phyloP scores from a whole-genome alignment of 2,113 vertebrate species.

The Spea bombifrons region DNA sequence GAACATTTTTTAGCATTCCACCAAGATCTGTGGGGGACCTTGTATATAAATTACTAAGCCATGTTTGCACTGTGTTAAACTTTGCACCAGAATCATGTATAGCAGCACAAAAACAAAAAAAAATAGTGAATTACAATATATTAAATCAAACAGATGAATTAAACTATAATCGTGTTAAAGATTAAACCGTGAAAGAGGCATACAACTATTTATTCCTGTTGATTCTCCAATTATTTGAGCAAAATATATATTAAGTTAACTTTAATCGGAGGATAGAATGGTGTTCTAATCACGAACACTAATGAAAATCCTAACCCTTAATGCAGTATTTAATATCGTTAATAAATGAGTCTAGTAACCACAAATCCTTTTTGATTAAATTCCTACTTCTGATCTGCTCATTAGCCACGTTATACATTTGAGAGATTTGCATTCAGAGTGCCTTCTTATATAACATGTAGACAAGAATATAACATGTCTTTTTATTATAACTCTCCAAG shows the following conservation, averaged over 20 bases:
- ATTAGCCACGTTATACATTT: conserved; percentile 29
- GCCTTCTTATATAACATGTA: conserved; percentile 23
- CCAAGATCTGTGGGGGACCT: conserved; percentile 9
- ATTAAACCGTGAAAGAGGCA: neutral
- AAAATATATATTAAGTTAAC: conserved; percentile 29
- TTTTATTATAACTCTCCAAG: conserved; percentile 26
- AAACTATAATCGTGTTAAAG: no score
- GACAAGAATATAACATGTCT: conserved; percentile 26
- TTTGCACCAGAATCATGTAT: no score
- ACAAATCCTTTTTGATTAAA: conserved; percentile 48
- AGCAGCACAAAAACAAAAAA: no score
- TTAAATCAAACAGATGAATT: no score
- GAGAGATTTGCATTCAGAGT: conserved; percentile 31
- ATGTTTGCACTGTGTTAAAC: neutral
- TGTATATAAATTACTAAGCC: conserved; percentile 20
- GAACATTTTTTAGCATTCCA: neutral
- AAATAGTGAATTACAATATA: no score
- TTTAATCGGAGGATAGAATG: conserved; percentile 29
- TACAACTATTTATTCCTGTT: neutral
- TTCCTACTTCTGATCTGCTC: conserved; percentile 44
- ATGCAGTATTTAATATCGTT: conserved; percentile 40
- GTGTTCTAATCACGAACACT: conserved; percentile 38
- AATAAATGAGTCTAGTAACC: conserved; percentile 42
- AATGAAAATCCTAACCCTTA: conserved; percentile 41
- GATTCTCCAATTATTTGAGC: neutral